These are phyloP conservation scores for Cavia porcellus DNA, from an alignment of 2,113 vertebrate genomes.

Conservation along the genomic window DNA sequence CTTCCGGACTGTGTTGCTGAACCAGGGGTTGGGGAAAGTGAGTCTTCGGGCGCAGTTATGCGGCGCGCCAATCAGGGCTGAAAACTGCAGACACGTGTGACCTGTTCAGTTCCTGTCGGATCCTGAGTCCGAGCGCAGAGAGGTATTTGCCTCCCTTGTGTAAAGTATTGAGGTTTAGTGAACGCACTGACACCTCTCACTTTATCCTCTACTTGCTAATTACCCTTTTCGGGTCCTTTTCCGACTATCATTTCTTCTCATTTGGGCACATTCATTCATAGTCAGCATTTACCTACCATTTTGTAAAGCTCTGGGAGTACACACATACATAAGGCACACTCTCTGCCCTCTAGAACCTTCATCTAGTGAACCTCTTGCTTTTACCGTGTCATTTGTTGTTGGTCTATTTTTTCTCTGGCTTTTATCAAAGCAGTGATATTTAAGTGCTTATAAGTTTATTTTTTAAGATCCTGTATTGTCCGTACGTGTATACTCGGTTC, in stretches of 20 bases:
- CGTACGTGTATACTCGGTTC: not conserved
- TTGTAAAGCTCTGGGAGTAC: not conserved
- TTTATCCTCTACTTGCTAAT: not conserved
- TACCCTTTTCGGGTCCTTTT: not conserved
- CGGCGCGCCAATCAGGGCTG: not conserved
- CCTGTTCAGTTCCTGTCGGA: not conserved
- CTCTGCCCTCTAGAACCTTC: not conserved
- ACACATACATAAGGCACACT: not conserved
- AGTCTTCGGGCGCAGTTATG: not conserved
- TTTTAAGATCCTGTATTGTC: not conserved
- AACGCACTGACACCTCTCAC: not conserved
- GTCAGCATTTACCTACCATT: not conserved
- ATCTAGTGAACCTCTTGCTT: not conserved
- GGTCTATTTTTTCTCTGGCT: not conserved
- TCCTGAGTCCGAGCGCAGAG: not conserved
- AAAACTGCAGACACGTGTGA: not conserved
- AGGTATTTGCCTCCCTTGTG: not conserved
- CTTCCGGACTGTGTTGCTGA: not conserved
- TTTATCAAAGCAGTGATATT: not conserved
- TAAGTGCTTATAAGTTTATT: not conserved
- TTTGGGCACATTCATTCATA: not conserved
- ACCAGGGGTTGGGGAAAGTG: rapidly evolving
- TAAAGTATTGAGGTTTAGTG: not conserved
- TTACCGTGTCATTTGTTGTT: not conserved
- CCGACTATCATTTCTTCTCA: not conserved